Evolutionary conservation across 2,113 vertebrate species (phyloP).

Genomic region (Plotosus lineatus): DNA sequence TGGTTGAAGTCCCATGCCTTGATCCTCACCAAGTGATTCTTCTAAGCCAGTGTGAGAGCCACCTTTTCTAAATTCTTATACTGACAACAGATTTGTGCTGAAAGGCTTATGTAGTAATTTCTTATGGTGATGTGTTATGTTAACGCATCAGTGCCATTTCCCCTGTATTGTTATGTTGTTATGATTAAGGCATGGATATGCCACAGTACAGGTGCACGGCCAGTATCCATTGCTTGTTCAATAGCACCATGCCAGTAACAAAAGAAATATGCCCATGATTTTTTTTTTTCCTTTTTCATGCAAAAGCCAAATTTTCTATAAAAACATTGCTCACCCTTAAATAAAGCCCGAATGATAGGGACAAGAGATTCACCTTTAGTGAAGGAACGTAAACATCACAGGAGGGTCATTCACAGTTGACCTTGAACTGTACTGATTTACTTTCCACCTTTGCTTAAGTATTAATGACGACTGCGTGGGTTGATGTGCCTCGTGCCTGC

Average conservation of each 20-base stretch:
- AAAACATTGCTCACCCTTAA: conserved; percentile 12
- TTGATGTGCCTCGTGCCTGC: conserved; percentile 56
- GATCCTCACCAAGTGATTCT: conserved; percentile 61
- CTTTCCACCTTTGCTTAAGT: conserved; percentile 54
- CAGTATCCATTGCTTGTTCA: background rate
- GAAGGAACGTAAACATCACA: conserved; percentile 24
- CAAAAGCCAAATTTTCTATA: background rate
- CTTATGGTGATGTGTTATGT: conserved; percentile 59
- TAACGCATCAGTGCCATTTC: conserved; percentile 59
- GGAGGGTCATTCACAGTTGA: conserved; percentile 59
- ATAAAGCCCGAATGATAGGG: conserved; percentile 32
- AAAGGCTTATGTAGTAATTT: conserved; percentile 52
- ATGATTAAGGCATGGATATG: conserved; percentile 22
- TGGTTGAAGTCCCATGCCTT: conserved; percentile 52
- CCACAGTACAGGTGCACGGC: background rate
- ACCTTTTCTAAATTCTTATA: conserved; percentile 54
- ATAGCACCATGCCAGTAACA: background rate
- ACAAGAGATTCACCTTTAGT: conserved; percentile 33
- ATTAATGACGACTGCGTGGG: conserved; percentile 65
- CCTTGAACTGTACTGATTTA: conserved; percentile 65
- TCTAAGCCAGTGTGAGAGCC: conserved; percentile 55
- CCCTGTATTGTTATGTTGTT: background rate
- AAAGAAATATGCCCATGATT: background rate
- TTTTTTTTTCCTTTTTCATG: too few relatives aligned
- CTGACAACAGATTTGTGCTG: conserved; percentile 51